phyloP scores from a whole-genome alignment of 2,113 vertebrate species.

The Spermophilus dauricus region DNA sequence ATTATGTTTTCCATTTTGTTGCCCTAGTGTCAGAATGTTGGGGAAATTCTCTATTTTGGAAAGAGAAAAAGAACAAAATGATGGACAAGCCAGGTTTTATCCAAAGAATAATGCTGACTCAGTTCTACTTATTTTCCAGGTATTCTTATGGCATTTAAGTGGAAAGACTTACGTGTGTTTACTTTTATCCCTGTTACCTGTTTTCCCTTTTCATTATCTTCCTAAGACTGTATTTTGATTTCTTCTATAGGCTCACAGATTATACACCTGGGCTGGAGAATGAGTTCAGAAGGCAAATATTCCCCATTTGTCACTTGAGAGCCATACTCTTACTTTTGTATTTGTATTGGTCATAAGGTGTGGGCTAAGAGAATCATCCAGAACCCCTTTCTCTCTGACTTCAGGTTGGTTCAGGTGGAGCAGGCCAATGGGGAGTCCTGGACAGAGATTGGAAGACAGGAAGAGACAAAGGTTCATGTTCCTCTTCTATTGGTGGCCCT shows the following conservation, averaged over 20 bases:
- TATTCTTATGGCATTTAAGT: constrained; percentile 1
- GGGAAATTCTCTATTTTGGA: not conserved
- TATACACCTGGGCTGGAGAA: not conserved
- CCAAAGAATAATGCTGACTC: not conserved
- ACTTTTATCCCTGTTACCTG: not conserved
- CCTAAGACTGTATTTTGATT: not conserved
- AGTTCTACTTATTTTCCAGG: not conserved
- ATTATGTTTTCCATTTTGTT: not conserved
- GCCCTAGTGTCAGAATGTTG: not conserved
- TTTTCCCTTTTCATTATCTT: not conserved
- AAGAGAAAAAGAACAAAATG: not conserved
- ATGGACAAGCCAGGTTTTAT: not conserved
- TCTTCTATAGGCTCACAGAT: not conserved
- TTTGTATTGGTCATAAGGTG: not conserved
- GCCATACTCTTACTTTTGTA: not conserved
- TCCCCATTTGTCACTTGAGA: not conserved
- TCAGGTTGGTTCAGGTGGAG: not conserved
- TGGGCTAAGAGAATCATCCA: not conserved
- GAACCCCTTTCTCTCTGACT: not conserved
- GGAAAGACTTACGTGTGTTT: not conserved
- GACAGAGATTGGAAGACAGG: not conserved
- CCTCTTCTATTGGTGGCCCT: not conserved
- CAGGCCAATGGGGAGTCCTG: not conserved
- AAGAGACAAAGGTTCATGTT: not conserved
- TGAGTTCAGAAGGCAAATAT: not conserved